Base-by-base conservation (phyloP, 2,888 invertebrate genomes). In the Digitonthophagus gazella region DNA sequence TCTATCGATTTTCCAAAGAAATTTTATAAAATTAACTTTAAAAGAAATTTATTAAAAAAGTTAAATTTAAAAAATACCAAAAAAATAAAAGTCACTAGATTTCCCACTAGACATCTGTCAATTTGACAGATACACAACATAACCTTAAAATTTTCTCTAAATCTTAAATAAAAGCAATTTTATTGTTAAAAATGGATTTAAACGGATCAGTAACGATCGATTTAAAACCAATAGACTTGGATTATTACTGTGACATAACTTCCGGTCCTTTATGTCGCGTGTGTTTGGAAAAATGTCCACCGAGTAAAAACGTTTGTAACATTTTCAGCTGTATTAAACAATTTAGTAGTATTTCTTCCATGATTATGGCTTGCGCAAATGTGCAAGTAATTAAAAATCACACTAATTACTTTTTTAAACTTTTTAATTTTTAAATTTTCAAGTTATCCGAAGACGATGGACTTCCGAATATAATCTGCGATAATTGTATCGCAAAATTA, bases 301-400 rank as follows among this genome's bases (percentile, higher is more conserved):
- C 72, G 16, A 72, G 71, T 58, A 74, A 75, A 69, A 77, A 77
- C 71, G 75, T 77, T 73, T 78, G 73, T 64, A 77, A 77, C 71
- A 76, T 78, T 69, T 79, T 78, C 71, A 75, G 76, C 66, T 71
- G 72, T 22, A 72, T 71, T 16, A 74, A 76, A 57, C 75, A 54
- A 61, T 71, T 15, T 74, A 76, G 18, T 71, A 44, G 28, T 8
- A 64, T 78, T 66, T 75, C 74, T 28, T 72, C 67, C 58, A 78
- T 78, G 77, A 78, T 79, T 6, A 78, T 78, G 78, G 76, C 77
- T 55, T 79, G 79, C 73, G 75, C 78, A 57, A 74, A 77, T 63
- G 76, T 79, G n/a, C 78, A 79, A 75, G 79, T 19, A 65, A 44
- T 8, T 67, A 15, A 8, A 20, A 64, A 65, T 64, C 14, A 15